Evolutionary conservation across 2,888 invertebrate genomes (phyloP), one percentile per base, ranked within the genome.

Genomic region (Chloroclystis v-ata): DNA sequence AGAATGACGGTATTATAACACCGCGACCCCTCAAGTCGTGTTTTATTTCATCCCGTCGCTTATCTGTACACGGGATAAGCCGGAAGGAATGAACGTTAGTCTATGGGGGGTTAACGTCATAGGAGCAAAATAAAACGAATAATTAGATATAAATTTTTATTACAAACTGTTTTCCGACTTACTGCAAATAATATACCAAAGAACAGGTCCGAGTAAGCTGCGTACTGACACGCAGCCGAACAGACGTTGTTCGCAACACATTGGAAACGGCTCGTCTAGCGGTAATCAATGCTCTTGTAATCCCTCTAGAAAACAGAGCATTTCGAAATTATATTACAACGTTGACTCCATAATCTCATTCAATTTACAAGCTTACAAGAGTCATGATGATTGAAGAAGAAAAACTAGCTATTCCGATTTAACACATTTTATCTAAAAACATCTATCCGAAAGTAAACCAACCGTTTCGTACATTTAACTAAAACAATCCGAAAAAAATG

Each of bases 61-160:
- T n/a, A n/a, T n/a, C n/a, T n/a, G n/a, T n/a, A n/a, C n/a, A n/a
- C n/a, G n/a, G n/a, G n/a, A n/a, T n/a, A n/a, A n/a, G n/a, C n/a
- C n/a, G n/a, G n/a, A n/a, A n/a, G n/a, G n/a, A n/a, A n/a, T n/a
- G n/a, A n/a, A n/a, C n/a, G n/a, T n/a, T n/a, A n/a, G n/a, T n/a
- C n/a, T n/a, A n/a, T n/a, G n/a, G n/a, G n/a, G n/a, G n/a, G n/a
- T n/a, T n/a, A n/a, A n/a, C n/a, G n/a, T n/a, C n/a, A n/a, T n/a
- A n/a, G n/a, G n/a, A 63, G 29, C 28, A 11, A 63, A 77, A 65
- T 67, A 60, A 79, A 79, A 78, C 69, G 52, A 48, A 43, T 55
- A 70, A 72, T 80, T 82, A 79, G 73, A 75, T 87, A 85, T 77
- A 86, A 85, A 85, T 84, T 87, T 20, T 87, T 84, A 85, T 86